Evolutionary conservation across 53 echinoderm and acorn worm genomes (phyloP).

Genomic region (Holothuria scabra): DNA sequence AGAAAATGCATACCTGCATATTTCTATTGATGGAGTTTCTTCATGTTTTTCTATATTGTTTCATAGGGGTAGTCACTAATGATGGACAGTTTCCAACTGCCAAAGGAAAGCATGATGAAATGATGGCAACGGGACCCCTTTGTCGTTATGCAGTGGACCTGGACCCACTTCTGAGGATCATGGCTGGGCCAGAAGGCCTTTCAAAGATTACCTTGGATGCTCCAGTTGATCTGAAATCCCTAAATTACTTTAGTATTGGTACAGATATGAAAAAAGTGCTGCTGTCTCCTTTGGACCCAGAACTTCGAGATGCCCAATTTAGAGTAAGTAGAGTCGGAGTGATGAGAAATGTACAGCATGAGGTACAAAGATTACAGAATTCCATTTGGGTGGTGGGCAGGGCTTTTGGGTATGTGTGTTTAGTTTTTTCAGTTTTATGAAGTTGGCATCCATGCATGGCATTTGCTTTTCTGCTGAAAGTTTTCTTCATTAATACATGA

Average conservation of each 20-base stretch:
- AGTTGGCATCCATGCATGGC: too few species aligned
- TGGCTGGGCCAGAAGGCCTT: conserved; percentile 83
- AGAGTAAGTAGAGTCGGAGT: conserved; percentile 48
- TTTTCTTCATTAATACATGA: too few species aligned
- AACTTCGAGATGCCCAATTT: conserved; percentile 75
- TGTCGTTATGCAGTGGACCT: conserved; percentile 86
- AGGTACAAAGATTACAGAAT: too few species aligned
- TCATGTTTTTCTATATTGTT: background rate
- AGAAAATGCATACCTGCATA: too few species aligned
- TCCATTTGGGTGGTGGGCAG: too few species aligned
- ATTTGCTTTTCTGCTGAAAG: too few species aligned
- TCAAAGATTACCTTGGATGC: conserved; percentile 76
- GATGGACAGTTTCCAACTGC: conserved; percentile 87
- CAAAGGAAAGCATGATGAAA: conserved; percentile 60
- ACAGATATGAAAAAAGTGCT: conserved; percentile 68
- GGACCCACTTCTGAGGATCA: conserved; percentile 77
- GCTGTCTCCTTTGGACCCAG: conserved; percentile 75
- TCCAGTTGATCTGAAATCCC: conserved; percentile 70
- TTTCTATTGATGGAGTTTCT: too few species aligned
- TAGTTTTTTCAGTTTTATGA: too few species aligned
- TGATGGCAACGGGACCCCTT: conserved; percentile 88
- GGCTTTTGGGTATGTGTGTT: too few species aligned
- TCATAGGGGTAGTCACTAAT: conserved; percentile 74
- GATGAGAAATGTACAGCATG: too few species aligned
- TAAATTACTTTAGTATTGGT: conserved; percentile 85